Conservation (phyloP, 2,113 vertebrate genomes). For the Centrocercus urophasianus region DNA sequence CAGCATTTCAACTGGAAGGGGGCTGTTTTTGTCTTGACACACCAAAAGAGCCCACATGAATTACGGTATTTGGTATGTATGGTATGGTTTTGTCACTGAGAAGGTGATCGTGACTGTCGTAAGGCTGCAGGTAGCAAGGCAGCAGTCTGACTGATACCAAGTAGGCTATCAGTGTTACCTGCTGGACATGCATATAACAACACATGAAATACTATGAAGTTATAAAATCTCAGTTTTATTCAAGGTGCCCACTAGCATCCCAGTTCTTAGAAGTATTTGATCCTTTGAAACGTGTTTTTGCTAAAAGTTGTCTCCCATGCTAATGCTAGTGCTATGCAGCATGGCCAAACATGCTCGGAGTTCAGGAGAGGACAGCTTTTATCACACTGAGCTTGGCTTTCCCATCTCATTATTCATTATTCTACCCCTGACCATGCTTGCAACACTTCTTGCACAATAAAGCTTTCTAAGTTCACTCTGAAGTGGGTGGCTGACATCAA, state of each 20-base stretch:
- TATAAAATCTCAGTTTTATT: background rate
- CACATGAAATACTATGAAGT: background rate
- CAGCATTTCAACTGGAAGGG: background rate
- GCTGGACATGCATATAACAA: background rate
- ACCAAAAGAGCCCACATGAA: too few species aligned
- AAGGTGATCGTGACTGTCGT: background rate
- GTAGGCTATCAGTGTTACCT: background rate
- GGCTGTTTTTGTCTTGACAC: too few species aligned
- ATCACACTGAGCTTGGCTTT: background rate
- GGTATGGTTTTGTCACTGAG: background rate
- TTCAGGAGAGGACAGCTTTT: background rate
- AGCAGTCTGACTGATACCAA: too few species aligned
- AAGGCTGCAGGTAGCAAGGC: background rate
- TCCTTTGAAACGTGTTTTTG: background rate
- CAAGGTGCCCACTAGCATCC: background rate
- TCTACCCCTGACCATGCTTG: background rate
- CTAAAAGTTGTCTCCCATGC: background rate
- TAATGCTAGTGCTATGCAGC: background rate
- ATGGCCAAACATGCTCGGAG: background rate
- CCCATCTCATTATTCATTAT: background rate
- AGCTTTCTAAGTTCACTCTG: background rate
- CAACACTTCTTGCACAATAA: background rate
- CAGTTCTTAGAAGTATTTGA: background rate
- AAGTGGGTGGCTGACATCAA: background rate
- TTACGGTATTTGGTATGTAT: too few species aligned